phyloP scores from a whole-genome alignment of 1,140 invertebrate genomes.

The Eriosoma lanigerum region DNA sequence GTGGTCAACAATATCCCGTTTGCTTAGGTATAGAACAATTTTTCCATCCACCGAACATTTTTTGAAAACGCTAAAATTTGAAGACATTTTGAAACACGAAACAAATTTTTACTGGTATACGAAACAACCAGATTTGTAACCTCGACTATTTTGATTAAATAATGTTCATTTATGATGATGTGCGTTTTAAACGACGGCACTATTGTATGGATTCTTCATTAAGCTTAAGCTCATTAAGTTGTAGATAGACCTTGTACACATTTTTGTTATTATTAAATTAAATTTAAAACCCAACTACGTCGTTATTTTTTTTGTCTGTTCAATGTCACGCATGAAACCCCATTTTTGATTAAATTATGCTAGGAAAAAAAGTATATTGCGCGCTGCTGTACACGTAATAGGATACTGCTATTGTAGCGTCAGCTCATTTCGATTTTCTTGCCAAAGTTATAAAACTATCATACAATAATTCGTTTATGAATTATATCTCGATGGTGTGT shows the following conservation, averaged over 20 bases:
- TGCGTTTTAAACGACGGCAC: background rate
- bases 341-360: background rate
- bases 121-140: background rate
- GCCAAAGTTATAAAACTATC: too few species aligned
- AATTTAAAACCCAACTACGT: background rate
- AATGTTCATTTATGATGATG: too few species aligned
- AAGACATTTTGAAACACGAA: constrained; percentile 69
- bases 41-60: constrained; percentile 93
- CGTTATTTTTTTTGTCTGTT: background rate
- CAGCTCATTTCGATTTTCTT: too few species aligned
- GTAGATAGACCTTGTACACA: background rate
- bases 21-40: constrained; percentile 91
- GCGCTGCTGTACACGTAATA: too few species aligned
- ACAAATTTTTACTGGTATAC: too few species aligned
- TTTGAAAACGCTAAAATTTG: constrained; percentile 91
- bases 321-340: constrained; percentile 29
- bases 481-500: too few species aligned
- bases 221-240: constrained; percentile 18
- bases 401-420: too few species aligned
- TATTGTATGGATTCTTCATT: background rate
- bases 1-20: constrained; percentile 95
- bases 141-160: background rate
- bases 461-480: too few species aligned
- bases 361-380: too few species aligned
- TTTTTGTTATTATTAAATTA: constrained; percentile 31